Conservation (phyloP, 2,113 vertebrate species). For the Trogon melanurus region DNA sequence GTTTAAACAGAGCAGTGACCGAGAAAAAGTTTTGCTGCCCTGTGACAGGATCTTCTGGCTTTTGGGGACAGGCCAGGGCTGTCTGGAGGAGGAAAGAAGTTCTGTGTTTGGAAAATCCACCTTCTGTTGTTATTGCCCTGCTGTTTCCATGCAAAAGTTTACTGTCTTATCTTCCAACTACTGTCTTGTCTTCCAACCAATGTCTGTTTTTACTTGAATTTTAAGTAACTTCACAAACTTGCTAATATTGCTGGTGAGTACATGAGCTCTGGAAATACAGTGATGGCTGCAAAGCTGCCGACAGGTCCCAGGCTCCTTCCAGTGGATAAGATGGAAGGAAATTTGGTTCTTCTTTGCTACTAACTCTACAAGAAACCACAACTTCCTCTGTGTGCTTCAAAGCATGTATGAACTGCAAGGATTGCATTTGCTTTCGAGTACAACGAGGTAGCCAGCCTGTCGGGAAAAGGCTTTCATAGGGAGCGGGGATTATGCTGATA, state of each 20-base stretch:
- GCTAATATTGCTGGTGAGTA: not conserved
- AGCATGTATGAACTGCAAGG: not conserved
- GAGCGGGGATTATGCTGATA: not conserved
- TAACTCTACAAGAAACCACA: not conserved
- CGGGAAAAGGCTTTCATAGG: not conserved
- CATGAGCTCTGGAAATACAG: not conserved
- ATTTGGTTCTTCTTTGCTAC: not conserved
- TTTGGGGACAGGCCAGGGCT: not conserved
- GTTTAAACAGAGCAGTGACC: not conserved
- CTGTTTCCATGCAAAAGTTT: not conserved
- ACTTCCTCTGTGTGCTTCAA: not conserved
- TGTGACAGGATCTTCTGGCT: not conserved
- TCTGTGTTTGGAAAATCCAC: not conserved
- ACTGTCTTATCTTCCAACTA: accelerated
- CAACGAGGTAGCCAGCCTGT: not conserved
- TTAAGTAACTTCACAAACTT: not conserved
- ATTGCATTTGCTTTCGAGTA: accelerated
- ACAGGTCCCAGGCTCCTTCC: not conserved
- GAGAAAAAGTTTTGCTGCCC: not conserved
- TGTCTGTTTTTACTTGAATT: accelerated
- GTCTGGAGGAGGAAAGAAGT: not conserved
- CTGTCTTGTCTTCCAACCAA: not conserved
- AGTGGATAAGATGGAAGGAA: not conserved
- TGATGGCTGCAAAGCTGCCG: not conserved
- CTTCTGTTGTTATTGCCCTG: not conserved